Percentiles rank a stretch among this genome's conserved stretches.
Conservation (phyloP, 2,888 invertebrate species). For the Hydropsyche betteni region DNA sequence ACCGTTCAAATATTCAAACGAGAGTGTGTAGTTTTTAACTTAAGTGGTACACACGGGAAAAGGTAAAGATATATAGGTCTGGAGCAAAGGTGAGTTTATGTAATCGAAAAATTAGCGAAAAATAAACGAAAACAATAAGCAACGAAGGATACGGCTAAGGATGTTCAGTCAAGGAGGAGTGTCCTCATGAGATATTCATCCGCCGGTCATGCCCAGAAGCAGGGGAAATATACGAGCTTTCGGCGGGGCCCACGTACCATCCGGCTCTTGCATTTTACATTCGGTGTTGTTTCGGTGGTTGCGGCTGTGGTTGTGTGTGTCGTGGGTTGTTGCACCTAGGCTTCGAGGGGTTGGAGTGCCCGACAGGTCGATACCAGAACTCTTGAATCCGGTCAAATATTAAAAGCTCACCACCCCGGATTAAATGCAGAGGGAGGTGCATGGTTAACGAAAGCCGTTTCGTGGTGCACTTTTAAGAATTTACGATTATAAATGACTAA, state of each 20-base stretch:
- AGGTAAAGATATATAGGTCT: too few relatives aligned
- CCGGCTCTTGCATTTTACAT: slow-evolving; percentile 26
- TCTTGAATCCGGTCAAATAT: slow-evolving; percentile 27
- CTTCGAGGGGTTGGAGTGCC: background rate
- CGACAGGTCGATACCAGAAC: background rate
- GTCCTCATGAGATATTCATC: slow-evolving; percentile 29
- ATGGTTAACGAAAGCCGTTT: too few relatives aligned
- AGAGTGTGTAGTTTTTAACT: too few relatives aligned
- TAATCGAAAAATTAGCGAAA: too few relatives aligned
- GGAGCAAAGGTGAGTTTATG: too few relatives aligned
- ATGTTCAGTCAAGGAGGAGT: background rate
- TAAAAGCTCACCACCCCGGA: background rate
- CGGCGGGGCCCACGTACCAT: background rate
- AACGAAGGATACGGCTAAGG: too few relatives aligned
- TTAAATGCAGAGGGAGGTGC: too few relatives aligned
- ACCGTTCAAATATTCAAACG: too few relatives aligned
- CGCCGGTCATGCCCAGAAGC: background rate
- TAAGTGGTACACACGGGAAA: too few relatives aligned
- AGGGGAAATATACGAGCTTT: slow-evolving; percentile 4
- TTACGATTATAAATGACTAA: too few relatives aligned
- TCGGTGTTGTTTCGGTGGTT: background rate
- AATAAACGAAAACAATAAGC: too few relatives aligned
- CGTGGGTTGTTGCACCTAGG: slow-evolving; percentile 17
- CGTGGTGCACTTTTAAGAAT: too few relatives aligned
- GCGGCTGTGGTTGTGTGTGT: background rate